Conservation (phyloP, 2,888 invertebrate species). For the Phalangium opilio region DNA sequence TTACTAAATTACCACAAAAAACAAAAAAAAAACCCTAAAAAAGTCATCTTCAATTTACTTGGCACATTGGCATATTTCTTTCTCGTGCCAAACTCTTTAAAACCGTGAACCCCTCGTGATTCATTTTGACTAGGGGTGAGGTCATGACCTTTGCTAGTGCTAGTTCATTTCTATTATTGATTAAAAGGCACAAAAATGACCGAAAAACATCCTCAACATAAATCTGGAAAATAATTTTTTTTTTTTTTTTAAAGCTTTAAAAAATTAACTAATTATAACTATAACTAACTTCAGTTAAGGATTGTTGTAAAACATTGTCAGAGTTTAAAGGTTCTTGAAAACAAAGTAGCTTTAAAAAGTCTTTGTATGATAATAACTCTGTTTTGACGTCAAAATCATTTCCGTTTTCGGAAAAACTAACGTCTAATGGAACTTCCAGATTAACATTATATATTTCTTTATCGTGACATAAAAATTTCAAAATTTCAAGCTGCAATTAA, state of each 20-base stretch:
- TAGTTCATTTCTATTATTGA: constrained; percentile 30
- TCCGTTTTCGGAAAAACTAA: constrained; percentile 6
- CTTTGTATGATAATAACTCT: no score
- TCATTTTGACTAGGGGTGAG: constrained; percentile 28
- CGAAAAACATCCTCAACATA: constrained; percentile 10
- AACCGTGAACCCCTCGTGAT: constrained; percentile 29
- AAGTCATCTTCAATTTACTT: constrained; percentile 24
- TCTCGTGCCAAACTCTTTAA: constrained; percentile 26
- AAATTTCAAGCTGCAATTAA: constrained; percentile 5
- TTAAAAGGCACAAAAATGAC: constrained; percentile 28
- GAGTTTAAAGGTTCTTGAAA: neutral
- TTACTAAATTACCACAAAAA: neutral
- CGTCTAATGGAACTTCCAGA: constrained; percentile 10
- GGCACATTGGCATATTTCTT: constrained; percentile 29
- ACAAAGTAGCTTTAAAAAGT: no score
- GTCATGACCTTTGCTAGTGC: constrained; percentile 28
- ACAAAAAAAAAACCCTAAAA: neutral
- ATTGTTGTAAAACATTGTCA: no score
- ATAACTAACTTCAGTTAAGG: no score
- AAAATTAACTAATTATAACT: no score
- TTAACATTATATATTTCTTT: neutral
- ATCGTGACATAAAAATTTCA: constrained; percentile 1
- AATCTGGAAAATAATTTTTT: constrained; percentile 6
- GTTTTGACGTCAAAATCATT: no score
- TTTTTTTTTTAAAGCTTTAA: no score